A percentile compares a stretch with the other conserved stretches of the same genome.
phyloP scores from a whole-genome alignment of 2,888 invertebrate species.

The Ormia ochracea region DNA sequence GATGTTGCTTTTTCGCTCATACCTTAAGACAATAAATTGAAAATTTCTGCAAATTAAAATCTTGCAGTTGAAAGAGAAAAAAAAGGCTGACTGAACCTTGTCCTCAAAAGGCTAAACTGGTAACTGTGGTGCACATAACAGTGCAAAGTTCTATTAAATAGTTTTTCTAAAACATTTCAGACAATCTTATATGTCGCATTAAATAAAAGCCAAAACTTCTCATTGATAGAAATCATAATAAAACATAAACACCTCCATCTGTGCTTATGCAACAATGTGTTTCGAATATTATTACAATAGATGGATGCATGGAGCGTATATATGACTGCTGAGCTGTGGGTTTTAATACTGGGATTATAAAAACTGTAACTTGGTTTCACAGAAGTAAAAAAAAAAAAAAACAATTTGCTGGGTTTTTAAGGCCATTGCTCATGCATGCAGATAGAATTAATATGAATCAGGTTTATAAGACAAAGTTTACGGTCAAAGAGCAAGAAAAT shows the following conservation, averaged over 20 bases:
- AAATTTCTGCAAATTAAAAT: too few species aligned
- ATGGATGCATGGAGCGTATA: neutral
- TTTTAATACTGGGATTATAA: neutral
- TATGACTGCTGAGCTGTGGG: neutral
- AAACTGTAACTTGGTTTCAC: neutral
- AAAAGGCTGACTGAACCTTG: too few species aligned
- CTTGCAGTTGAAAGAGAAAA: too few species aligned
- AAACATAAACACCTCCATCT: neutral
- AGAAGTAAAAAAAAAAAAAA: neutral
- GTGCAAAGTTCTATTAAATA: too few species aligned
- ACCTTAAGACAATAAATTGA: too few species aligned
- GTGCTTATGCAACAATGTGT: neutral
- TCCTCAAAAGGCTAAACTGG: too few species aligned
- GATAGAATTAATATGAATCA: slow-evolving; percentile 10
- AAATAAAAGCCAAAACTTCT: neutral
- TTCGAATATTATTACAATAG: neutral
- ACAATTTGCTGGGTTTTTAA: neutral
- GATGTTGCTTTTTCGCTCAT: too few species aligned
- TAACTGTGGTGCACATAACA: too few species aligned
- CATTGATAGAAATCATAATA: neutral
- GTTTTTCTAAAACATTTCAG: too few species aligned
- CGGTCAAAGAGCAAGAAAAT: slow-evolving; percentile 58
- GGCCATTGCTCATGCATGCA: slow-evolving; percentile 41
- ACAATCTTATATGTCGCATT: too few species aligned
- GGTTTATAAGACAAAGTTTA: slow-evolving; percentile 50